These are phyloP conservation scores for Chrysomela aeneicollis DNA, from an alignment of 2,888 invertebrate genomes.

Conservation along the genomic window DNA sequence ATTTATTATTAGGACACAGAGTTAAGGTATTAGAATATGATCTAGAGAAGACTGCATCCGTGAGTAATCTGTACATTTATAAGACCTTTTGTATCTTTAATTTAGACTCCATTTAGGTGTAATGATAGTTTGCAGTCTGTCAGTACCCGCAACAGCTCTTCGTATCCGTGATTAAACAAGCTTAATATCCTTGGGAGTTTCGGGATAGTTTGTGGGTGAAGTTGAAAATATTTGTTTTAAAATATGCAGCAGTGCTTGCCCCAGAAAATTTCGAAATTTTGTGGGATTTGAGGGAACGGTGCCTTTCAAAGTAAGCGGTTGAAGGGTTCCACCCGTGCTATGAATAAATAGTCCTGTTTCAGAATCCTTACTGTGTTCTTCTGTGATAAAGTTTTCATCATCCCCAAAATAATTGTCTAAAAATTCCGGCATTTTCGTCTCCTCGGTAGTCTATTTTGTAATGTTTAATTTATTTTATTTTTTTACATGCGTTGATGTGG, in stretches of 20 bases:
- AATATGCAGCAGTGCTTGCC: conserved; percentile 21
- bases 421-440: conserved; percentile 18
- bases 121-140: conserved; percentile 56
- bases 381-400: conserved; percentile 48
- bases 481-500: conserved; percentile 54
- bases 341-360: conserved; percentile 6
- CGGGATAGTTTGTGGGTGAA: neutral
- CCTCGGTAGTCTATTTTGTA: conserved; percentile 25
- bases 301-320: neutral
- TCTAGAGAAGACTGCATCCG: conserved; percentile 62
- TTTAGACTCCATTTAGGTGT: conserved; percentile 55
- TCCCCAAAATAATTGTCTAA: conserved; percentile 26
- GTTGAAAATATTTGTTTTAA: conserved; percentile 32
- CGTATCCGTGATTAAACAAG: conserved; percentile 15
- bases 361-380: conserved; percentile 36
- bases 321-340: neutral
- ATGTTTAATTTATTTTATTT: conserved; percentile 35
- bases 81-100: conserved; percentile 55
- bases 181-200: conserved; percentile 1
- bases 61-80: conserved; percentile 58
- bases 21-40: conserved; percentile 59
- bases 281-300: neutral
- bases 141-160: conserved; percentile 58
- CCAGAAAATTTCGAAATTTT: neutral
- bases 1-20: conserved; percentile 61